Evolutionary conservation across 2,113 vertebrate species (phyloP).

Genomic region (Erpornis zantholeuca): DNA sequence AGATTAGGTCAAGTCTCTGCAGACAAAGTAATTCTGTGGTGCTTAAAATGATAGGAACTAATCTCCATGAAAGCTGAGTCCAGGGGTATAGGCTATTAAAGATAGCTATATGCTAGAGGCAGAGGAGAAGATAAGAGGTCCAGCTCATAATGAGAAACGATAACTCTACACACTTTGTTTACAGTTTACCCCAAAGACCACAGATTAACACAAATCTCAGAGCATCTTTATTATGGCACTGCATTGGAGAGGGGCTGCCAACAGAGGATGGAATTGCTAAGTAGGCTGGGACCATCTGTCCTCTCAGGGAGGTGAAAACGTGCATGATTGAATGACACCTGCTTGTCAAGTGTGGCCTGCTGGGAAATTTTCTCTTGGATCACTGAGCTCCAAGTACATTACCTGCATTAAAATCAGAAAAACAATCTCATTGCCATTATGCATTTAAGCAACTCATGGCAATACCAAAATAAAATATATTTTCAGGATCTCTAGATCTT

Average conservation of each 20-base stretch:
- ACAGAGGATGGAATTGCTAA: slow-evolving; percentile 77
- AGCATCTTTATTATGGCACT: slow-evolving; percentile 69
- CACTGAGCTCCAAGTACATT: slow-evolving; percentile 75
- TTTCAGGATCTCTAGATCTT: neutral
- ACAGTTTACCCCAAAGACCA: slow-evolving; percentile 74
- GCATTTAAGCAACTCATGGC: neutral
- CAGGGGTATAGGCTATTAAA: slow-evolving; percentile 54
- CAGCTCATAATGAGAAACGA: slow-evolving; percentile 67
- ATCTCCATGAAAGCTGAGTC: slow-evolving; percentile 67
- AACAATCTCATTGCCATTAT: slow-evolving; percentile 29
- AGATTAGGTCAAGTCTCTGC: slow-evolving; percentile 71
- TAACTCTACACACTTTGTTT: slow-evolving; percentile 73
- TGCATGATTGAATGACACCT: slow-evolving; percentile 84
- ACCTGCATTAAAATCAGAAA: slow-evolving; percentile 84
- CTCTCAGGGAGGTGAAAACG: slow-evolving; percentile 68
- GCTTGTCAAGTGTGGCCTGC: slow-evolving; percentile 80
- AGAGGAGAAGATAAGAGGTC: slow-evolving; percentile 62
- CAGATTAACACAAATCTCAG: slow-evolving; percentile 73
- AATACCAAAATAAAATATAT: neutral
- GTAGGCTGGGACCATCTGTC: slow-evolving; percentile 78
- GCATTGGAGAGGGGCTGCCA: slow-evolving; percentile 65
- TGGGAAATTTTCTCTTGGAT: slow-evolving; percentile 79
- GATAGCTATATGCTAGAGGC: slow-evolving; percentile 52
- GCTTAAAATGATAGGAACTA: slow-evolving; percentile 66
- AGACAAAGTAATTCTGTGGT: slow-evolving; percentile 67